phyloP scores from a whole-genome alignment of 2,113 vertebrate genomes.

The Taurulus bubalis region DNA sequence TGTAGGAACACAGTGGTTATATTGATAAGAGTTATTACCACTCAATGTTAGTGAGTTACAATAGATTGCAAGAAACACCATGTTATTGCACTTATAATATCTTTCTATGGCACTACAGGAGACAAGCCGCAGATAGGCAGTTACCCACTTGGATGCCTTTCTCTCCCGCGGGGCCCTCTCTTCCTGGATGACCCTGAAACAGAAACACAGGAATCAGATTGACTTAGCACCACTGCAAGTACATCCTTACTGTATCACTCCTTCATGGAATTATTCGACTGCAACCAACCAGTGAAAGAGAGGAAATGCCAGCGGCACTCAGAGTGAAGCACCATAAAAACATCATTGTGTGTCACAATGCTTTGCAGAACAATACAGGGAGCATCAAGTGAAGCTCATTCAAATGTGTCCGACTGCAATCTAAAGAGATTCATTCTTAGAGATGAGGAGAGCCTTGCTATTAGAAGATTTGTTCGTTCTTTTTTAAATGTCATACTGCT shows the following conservation, averaged over 20 bases:
- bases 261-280: slow-evolving; percentile 22
- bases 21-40: slow-evolving; percentile 24
- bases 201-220: slow-evolving; percentile 26
- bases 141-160: slow-evolving; percentile 90
- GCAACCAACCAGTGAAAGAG: slow-evolving; percentile 22
- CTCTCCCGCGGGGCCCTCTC: slow-evolving; percentile 91
- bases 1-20: slow-evolving; percentile 22
- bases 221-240: slow-evolving; percentile 24
- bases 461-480: slow-evolving; percentile 17
- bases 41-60: slow-evolving; percentile 38
- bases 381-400: slow-evolving; percentile 39
- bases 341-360: slow-evolving; percentile 41
- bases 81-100: slow-evolving; percentile 23
- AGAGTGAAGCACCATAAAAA: slow-evolving; percentile 21
- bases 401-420: slow-evolving; percentile 38
- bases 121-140: slow-evolving; percentile 19
- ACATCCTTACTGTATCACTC: slow-evolving; percentile 32
- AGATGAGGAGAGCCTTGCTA: slow-evolving; percentile 30
- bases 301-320: neutral
- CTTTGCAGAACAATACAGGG: slow-evolving; percentile 38
- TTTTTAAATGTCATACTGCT: slow-evolving; percentile 33
- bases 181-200: slow-evolving; percentile 91
- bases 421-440: slow-evolving; percentile 41
- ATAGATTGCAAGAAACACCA: slow-evolving; percentile 11
- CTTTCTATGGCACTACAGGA: neutral